A percentile compares a stretch with the other conserved stretches of the same genome.
Conservation (phyloP, 2,797 vertebrate species). For the Echiichthys vipera region DNA sequence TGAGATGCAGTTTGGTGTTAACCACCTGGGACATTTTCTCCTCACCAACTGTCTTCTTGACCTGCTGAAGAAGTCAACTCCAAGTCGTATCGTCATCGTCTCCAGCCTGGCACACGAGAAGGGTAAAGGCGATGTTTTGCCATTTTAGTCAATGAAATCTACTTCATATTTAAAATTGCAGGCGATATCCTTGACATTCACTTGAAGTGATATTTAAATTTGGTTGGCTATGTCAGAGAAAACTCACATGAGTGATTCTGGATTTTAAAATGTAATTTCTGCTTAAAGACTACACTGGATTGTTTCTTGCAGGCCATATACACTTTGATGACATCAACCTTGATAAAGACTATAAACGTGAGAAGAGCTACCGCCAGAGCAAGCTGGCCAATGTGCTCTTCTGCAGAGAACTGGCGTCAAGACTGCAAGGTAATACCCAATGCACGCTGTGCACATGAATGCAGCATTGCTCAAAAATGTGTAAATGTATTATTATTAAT, state of each 20-base stretch:
- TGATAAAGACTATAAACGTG: conserved; percentile 68
- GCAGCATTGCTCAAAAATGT: not conserved
- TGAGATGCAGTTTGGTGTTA: conserved; percentile 84
- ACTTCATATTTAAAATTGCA: not conserved
- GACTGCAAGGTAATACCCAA: conserved; percentile 70
- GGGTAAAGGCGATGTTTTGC: conserved; percentile 34
- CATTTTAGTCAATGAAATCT: not conserved
- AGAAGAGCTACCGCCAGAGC: conserved; percentile 79
- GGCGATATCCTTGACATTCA: not conserved
- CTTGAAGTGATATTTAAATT: not conserved
- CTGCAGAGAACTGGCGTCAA: conserved; percentile 74
- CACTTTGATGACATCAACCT: conserved; percentile 84
- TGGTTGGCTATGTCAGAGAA: not conserved
- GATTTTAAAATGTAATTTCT: not conserved
- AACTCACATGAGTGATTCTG: not conserved
- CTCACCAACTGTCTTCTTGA: conserved; percentile 80
- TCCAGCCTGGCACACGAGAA: conserved; percentile 75
- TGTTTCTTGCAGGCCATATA: conserved; percentile 68
- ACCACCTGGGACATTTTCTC: conserved; percentile 83
- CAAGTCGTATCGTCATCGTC: conserved; percentile 71
- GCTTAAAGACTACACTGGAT: not conserved
- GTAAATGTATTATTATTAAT: not conserved
- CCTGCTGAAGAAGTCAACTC: conserved; percentile 77
- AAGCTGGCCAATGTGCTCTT: conserved; percentile 85
- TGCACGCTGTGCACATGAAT: too few relatives aligned